phyloP scores from a whole-genome alignment of 2,797 vertebrate genomes.

The Balearica regulorum region DNA sequence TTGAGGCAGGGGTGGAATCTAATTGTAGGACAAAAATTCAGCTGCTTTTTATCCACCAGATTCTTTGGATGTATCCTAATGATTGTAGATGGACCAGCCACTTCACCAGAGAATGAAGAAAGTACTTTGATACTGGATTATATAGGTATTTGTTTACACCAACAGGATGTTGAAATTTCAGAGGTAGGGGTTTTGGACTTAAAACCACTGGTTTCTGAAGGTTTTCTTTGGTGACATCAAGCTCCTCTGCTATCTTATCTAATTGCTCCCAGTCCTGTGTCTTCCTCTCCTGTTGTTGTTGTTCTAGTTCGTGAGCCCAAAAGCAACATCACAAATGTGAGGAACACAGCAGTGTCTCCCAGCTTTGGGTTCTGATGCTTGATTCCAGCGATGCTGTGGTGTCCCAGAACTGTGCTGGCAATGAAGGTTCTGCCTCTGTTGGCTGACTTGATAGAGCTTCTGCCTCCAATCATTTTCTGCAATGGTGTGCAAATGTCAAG shows the following conservation, averaged over 20 bases:
- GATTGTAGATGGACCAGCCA: not conserved
- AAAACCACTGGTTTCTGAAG: not conserved
- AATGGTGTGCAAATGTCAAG: not conserved
- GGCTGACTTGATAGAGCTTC: not conserved
- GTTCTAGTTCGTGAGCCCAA: not conserved
- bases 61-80: not conserved
- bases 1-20: not conserved
- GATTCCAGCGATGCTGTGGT: not conserved
- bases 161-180: not conserved
- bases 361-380: not conserved
- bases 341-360: not conserved
- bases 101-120: not conserved
- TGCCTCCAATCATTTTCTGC: not conserved
- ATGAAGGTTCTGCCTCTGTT: not conserved
- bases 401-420: not conserved
- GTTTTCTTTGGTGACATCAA: not conserved
- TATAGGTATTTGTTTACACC: not conserved
- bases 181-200: not conserved
- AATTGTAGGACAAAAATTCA: not conserved
- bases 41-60: not conserved
- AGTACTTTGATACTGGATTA: not conserved
- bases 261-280: not conserved
- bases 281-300: not conserved
- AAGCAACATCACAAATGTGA: rapidly evolving
- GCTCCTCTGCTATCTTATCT: not conserved